Base-by-base conservation (phyloP, 2,797 vertebrate species). In the Karalla daura region DNA sequence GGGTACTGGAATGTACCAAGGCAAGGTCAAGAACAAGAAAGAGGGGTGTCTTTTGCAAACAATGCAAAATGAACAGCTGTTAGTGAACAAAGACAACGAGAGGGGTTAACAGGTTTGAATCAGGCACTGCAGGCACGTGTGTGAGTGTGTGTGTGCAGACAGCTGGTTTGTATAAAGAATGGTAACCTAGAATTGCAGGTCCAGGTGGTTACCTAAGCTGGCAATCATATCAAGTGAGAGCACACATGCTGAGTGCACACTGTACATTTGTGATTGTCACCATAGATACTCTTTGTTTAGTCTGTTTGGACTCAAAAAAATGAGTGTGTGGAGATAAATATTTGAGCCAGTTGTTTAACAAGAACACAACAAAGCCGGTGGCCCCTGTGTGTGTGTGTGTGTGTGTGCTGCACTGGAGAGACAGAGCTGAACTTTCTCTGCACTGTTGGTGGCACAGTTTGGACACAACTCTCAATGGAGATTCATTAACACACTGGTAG, bases 1-100 rank as follows among this genome's bases (percentile, higher is more conserved):
- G 86, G 87, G 86, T 83, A 58, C 86, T 81, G 89, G 91, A 91
- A 87, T 87, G 87, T 92, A 90, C 91, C 90, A 92, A 90, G 54
- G 88, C 89, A 91, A 90, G 90, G 88, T 92, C 89, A 90, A 84
- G 76, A 86, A 63, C 75, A 58, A 79, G 68, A 70, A 73, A 81
- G 74, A 82, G 88, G 84, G 86, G 81, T 79, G 86, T 66, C 66
- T 76, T 71, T 54, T 58, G 78, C 73, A 76, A 84, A 82, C 72
- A 81, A 75, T 72, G 65, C 74, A 60, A 74, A 66, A 87, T 70
- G 51, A 55, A 59, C 44, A 76, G 37, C 24, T 78, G 65, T 68
- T 47, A 51, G 25, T 30, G 43, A 74, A 86, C 79, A 84, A 83
- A 85, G 87, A 75, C 80, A 76, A 39, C 52, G 60, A 74, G 71